Base-by-base conservation (phyloP, 2,797 vertebrate species). In the Tiaroga cobitis region DNA sequence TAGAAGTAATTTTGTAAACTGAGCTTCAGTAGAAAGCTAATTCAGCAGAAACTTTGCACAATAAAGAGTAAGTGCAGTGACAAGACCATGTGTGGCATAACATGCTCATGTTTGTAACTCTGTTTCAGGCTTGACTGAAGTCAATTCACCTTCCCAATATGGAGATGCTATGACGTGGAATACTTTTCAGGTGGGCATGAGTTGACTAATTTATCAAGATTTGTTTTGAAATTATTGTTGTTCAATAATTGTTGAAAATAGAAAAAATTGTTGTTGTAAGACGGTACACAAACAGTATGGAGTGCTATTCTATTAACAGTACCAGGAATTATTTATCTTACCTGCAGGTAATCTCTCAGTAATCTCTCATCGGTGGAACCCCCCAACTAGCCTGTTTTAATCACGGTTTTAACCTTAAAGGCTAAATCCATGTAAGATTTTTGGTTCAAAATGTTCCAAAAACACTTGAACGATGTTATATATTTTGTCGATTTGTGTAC, bases 41-140 rank as follows among this genome's bases (percentile, higher is more conserved):
- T 24, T 69, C 19, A 6, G 67, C 5, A 24, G 19, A 39, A 39
- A 39, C 21, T 13, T 13, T 70, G 21, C 37, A 70, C 24, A 26
- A 3, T 26, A 8, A 26, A 29, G 13, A 29, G 5, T 16, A 72
- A 26, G 41, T 73, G n/a, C 18, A 11, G 43, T 49, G n/a, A 29
- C n/a, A 18, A 29, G 8, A 73, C 5, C n/a, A 46, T 1, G 15
- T 72, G 39, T 49, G 43, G 10, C 2, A 32, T 32, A 19, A 74
- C 13, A 49, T 73, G 46, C 26, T 74, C 8, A 74, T 74, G 72
- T 74, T 73, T 78, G 13, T 41, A 41, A 81, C 84, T 46, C 54
- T 88, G 54, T 90, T 26, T 81, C 46, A 99, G 98, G 98, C 51
- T 93, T 99, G 81, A 97, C 95, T 84, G 97, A 99, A 86, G 94